Conservation (phyloP, 2,113 vertebrate genomes). For the Chionomys nivalis region DNA sequence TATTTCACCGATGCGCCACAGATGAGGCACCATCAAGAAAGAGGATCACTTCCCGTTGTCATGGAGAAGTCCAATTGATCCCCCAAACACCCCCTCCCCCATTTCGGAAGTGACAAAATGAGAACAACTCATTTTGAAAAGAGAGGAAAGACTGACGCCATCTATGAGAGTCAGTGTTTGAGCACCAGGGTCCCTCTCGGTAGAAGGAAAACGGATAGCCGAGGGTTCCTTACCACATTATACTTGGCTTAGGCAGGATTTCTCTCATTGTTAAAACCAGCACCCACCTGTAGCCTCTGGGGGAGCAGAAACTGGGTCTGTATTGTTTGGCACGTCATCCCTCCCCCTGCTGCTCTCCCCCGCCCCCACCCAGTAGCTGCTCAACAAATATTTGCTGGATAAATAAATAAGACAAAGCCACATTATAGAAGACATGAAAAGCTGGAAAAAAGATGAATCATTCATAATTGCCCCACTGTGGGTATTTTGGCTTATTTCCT, state of each 20-base stretch:
- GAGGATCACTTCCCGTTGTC: background rate
- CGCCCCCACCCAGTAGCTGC: background rate
- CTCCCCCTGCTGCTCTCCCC: no score
- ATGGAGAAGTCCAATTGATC: background rate
- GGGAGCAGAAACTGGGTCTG: background rate
- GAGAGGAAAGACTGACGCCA: background rate
- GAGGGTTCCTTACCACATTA: background rate
- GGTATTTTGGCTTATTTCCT: slow-evolving; percentile 72
- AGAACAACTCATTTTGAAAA: background rate
- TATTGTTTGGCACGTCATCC: background rate
- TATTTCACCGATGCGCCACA: background rate
- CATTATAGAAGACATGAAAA: slow-evolving; percentile 22
- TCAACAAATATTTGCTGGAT: slow-evolving; percentile 53
- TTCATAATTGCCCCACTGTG: slow-evolving; percentile 63
- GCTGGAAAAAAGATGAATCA: slow-evolving; percentile 64
- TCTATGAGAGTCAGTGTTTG: background rate
- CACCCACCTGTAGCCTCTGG: background rate
- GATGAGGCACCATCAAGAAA: background rate
- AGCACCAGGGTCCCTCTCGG: background rate
- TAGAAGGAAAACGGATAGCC: background rate
- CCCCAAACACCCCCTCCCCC: background rate
- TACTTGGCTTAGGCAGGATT: background rate
- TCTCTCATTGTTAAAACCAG: background rate
- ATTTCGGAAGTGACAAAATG: background rate
- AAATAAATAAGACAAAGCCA: slow-evolving; percentile 53